Evolutionary conservation across 1,140 invertebrate genomes (phyloP).

Genomic region (Leucophenga varia): DNA sequence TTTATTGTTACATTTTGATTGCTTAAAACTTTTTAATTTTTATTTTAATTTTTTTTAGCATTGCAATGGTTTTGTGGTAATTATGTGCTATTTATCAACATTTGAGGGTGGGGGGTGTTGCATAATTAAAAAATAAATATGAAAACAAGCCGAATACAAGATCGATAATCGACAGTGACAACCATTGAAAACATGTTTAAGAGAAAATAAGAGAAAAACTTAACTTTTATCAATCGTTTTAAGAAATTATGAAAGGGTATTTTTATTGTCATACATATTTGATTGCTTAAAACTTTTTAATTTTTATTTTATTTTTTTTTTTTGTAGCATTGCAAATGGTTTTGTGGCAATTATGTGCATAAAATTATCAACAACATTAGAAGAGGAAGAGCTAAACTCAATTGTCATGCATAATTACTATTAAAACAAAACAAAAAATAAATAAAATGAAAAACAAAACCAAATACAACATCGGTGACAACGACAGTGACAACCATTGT

Average conservation of each 20-base stretch:
- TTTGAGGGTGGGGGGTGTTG: slow-evolving; percentile 30
- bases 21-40: not conserved
- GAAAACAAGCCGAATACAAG: slow-evolving; percentile 19
- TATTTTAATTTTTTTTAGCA: slow-evolving; percentile 6
- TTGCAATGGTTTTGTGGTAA: slow-evolving; percentile 28
- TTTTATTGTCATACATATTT: slow-evolving; percentile 3
- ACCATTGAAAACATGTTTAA: not conserved
- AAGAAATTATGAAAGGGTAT: slow-evolving; percentile 2
- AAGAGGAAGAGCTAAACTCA: slow-evolving; percentile 14
- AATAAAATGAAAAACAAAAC: slow-evolving; percentile 14
- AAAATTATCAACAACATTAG: slow-evolving; percentile 37
- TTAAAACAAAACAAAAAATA: not conserved
- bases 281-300: not conserved
- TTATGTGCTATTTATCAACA: slow-evolving; percentile 40
- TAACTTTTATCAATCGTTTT: too few species aligned
- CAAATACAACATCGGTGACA: slow-evolving; percentile 7
- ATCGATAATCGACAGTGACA: slow-evolving; percentile 17
- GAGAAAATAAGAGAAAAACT: too few species aligned
- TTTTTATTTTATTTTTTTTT: slow-evolving; percentile 5
- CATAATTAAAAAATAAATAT: slow-evolving; percentile 25
- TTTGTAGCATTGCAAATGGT: slow-evolving; percentile 12
- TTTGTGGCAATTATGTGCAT: slow-evolving; percentile 44
- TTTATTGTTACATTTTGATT: slow-evolving; percentile 1
- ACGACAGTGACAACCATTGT: slow-evolving; percentile 20
- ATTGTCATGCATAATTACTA: slow-evolving; percentile 46